These are phyloP conservation scores for Lamellibrachia luymesi DNA, from an alignment of 1,140 invertebrate species.

Conservation along the genomic window DNA sequence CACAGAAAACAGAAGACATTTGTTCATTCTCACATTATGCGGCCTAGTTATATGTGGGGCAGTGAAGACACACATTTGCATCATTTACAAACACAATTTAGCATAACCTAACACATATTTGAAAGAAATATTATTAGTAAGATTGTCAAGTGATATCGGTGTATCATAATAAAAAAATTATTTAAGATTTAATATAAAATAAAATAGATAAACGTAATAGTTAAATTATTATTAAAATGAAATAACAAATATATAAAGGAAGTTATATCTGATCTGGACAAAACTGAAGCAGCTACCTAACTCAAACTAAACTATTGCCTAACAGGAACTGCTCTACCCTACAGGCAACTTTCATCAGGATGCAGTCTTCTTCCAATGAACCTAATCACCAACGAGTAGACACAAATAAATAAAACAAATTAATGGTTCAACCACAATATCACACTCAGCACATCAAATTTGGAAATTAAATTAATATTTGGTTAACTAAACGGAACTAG, in stretches of 20 bases:
- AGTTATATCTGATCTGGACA: too few species aligned
- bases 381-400: too few species aligned
- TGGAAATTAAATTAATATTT: not conserved
- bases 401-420: not conserved
- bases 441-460: not conserved
- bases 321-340: not conserved
- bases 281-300: not conserved
- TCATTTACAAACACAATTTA: not conserved
- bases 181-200: not conserved
- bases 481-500: too few species aligned
- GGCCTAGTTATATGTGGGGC: not conserved
- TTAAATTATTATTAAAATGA: not conserved
- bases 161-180: not conserved
- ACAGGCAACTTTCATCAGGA: too few species aligned
- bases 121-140: not conserved
- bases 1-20: not conserved
- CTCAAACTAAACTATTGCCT: not conserved
- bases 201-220: not conserved
- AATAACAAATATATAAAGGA: not conserved
- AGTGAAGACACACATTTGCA: not conserved
- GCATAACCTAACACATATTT: not conserved
- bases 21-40: not conserved
- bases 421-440: not conserved
- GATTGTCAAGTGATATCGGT: not conserved
- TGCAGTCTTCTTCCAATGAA: too few species aligned